A percentile compares a stretch with the other conserved stretches of the same genome.
phyloP scores from a whole-genome alignment of 2,113 vertebrate species.

The Cebus imitator region DNA sequence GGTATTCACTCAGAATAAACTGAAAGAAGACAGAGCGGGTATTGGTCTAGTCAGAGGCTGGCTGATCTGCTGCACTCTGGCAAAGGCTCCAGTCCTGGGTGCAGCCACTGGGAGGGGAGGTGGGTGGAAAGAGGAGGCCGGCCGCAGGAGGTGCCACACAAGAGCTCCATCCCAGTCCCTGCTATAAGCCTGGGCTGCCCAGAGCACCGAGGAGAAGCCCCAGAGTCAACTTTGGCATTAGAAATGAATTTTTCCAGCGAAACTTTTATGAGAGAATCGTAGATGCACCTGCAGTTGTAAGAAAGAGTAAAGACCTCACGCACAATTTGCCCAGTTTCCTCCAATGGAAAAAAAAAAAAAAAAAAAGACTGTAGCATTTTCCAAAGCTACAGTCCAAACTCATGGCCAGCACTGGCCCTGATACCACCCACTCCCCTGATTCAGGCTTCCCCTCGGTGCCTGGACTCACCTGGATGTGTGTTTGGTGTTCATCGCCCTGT shows the following conservation, averaged over 20 bases:
- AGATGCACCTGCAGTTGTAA: not conserved
- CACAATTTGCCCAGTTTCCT: not conserved
- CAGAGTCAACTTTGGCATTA: not conserved
- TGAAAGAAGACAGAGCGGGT: no score
- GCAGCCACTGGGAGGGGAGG: not conserved
- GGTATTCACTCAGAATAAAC: not conserved
- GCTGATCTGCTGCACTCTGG: no score
- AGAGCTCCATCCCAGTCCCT: no score
- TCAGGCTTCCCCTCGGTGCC: not conserved
- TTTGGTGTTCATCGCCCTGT: not conserved
- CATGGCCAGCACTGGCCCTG: no score
- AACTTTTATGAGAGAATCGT: not conserved
- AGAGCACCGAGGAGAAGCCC: not conserved
- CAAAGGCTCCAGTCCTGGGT: not conserved
- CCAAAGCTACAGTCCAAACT: not conserved
- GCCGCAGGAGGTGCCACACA: no score
- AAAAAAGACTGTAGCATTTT: not conserved
- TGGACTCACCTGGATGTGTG: not conserved
- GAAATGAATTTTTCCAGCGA: not conserved
- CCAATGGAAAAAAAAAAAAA: no score
- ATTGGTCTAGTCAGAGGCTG: no score
- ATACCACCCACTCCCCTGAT: no score
- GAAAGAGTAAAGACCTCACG: not conserved
- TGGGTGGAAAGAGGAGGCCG: no score
- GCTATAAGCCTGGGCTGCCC: not conserved